These are phyloP conservation scores for Metellina segmentata DNA, from an alignment of 2,888 invertebrate species.

Conservation along the genomic window DNA sequence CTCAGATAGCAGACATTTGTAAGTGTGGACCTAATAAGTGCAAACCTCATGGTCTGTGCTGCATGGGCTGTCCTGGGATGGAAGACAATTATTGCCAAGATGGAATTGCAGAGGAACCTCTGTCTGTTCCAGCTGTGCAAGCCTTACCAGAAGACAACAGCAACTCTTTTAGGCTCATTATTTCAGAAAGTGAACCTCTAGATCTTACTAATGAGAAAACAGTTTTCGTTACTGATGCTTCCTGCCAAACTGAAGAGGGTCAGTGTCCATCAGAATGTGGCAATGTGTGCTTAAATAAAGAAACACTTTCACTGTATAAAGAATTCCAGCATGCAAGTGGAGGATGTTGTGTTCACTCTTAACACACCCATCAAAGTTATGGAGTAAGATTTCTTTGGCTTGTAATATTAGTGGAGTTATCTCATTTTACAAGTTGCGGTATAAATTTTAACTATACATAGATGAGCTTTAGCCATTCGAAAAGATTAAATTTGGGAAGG, in stretches of 20 bases:
- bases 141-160: not conserved
- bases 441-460: not conserved
- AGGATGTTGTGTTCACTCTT: slow-evolving; percentile 61
- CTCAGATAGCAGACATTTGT: slow-evolving; percentile 77
- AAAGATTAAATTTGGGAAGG: no score
- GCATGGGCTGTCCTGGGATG: slow-evolving; percentile 77
- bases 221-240: slow-evolving; percentile 40
- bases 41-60: slow-evolving; percentile 74
- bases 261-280: slow-evolving; percentile 31
- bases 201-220: slow-evolving; percentile 4
- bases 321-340: slow-evolving; percentile 48
- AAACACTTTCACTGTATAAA: slow-evolving; percentile 55
- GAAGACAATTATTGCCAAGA: slow-evolving; percentile 69
- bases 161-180: slow-evolving; percentile 25
- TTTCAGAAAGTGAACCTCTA: slow-evolving; percentile 7
- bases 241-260: slow-evolving; percentile 72
- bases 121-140: not conserved
- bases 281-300: slow-evolving; percentile 33
- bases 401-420: no score
- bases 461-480: not conserved
- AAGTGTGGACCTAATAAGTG: slow-evolving; percentile 77
- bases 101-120: not conserved
- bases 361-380: not conserved
- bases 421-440: not conserved
- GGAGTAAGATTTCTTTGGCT: no score